Evolutionary conservation across 2,797 vertebrate genomes (phyloP).

Genomic region (Strix occidentalis): DNA sequence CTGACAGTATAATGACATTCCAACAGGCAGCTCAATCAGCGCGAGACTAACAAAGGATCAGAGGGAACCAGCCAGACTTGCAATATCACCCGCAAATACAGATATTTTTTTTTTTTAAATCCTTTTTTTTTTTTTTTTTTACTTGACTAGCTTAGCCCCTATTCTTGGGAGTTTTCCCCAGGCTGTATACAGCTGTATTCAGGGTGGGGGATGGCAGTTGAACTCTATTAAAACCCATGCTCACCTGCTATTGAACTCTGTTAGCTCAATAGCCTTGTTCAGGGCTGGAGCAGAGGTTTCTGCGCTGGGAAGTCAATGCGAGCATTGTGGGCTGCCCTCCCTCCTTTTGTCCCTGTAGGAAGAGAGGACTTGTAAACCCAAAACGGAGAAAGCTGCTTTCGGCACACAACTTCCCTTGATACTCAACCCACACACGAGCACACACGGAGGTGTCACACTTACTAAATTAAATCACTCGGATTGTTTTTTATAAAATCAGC

Average conservation of each 20-base stretch:
- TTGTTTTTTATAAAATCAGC: background rate
- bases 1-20: constrained; percentile 64
- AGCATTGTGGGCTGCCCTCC: constrained; percentile 37
- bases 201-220: background rate
- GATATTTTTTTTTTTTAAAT: background rate
- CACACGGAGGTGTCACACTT: background rate
- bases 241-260: constrained; percentile 71
- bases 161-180: background rate
- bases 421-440: background rate
- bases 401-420: background rate
- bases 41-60: constrained; percentile 61
- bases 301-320: background rate
- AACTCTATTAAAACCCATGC: background rate
- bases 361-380: background rate
- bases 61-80: constrained; percentile 15
- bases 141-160: background rate
- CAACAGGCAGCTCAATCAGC: constrained; percentile 50
- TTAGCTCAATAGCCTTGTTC: constrained; percentile 50
- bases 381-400: background rate
- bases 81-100: background rate
- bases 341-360: background rate
- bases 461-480: background rate
- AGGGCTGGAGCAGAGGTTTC: background rate
- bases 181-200: background rate
- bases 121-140: background rate